Percentiles rank a stretch among this genome's conserved stretches.
phyloP scores from a whole-genome alignment of 1,140 invertebrate genomes.

The Hyles euphorbiae region DNA sequence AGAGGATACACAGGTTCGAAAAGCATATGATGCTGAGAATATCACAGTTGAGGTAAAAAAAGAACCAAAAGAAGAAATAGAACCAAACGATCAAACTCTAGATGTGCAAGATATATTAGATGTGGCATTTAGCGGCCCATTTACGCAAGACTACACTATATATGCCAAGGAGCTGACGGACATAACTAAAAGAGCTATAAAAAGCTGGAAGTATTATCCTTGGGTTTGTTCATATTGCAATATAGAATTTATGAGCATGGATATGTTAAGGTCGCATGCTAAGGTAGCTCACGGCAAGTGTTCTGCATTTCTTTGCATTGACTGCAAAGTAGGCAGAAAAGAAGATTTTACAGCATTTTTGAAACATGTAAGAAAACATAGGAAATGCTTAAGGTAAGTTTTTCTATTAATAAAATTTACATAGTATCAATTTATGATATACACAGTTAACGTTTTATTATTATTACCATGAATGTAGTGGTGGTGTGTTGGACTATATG shows the following conservation, averaged over 20 bases:
- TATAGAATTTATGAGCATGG: constrained; percentile 27
- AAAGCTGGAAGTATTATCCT: constrained; percentile 24
- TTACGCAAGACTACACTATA: constrained; percentile 13
- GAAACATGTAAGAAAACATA: constrained; percentile 31
- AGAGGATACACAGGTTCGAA: constrained; percentile 1
- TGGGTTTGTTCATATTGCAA: constrained; percentile 30
- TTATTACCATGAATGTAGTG: too few species aligned
- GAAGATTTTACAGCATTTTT: constrained; percentile 22
- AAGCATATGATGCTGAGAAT: neutral
- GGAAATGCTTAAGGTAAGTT: constrained; percentile 23
- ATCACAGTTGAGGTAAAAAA: constrained; percentile 12
- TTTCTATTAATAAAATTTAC: neutral
- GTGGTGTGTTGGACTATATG: too few species aligned
- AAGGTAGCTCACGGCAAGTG: constrained; percentile 30
- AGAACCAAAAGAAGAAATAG: constrained; percentile 15
- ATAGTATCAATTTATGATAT: too few species aligned
- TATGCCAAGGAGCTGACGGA: constrained; percentile 24
- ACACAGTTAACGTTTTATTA: too few species aligned
- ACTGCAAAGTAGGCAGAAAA: constrained; percentile 23
- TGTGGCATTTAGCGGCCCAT: constrained; percentile 12
- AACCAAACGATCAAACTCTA: constrained; percentile 5
- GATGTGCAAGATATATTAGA: constrained; percentile 17
- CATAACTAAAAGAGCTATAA: constrained; percentile 16
- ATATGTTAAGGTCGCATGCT: constrained; percentile 24
- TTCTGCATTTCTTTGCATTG: constrained; percentile 26